A percentile compares a stretch with the other conserved stretches of the same genome.
Conservation (phyloP, 2,113 vertebrate species). For the Oreotrochilus melanogaster region DNA sequence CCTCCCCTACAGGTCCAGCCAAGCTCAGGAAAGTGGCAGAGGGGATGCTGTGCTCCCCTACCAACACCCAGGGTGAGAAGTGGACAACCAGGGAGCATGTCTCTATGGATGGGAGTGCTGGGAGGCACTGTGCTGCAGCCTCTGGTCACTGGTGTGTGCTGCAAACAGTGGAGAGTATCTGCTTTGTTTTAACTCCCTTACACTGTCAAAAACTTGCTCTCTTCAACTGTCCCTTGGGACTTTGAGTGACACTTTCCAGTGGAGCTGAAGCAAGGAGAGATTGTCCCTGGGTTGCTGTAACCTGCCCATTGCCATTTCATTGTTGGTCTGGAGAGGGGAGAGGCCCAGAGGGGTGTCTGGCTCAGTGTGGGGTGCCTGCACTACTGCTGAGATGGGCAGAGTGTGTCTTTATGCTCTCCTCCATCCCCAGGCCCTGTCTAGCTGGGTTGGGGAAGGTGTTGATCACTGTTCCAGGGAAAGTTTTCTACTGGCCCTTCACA, state of each 20-base stretch:
- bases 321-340: not conserved
- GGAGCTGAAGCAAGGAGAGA: not conserved
- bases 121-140: not conserved
- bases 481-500: not conserved
- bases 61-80: not conserved
- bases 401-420: not conserved
- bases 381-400: not conserved
- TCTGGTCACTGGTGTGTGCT: not conserved
- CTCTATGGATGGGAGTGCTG: not conserved
- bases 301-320: not conserved
- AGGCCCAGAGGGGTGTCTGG: not conserved
- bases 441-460: not conserved
- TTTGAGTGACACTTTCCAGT: not conserved
- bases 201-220: not conserved
- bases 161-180: not conserved
- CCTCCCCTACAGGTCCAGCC: rapidly evolving
- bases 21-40: not conserved
- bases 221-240: not conserved
- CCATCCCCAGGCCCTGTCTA: not conserved
- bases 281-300: not conserved
- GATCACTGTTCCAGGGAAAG: not conserved
- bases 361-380: not conserved
- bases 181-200: not conserved
- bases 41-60: rapidly evolving
- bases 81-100: not conserved